Conservation (phyloP, 2,797 vertebrate species). For the Leontocebus nigricollis region DNA sequence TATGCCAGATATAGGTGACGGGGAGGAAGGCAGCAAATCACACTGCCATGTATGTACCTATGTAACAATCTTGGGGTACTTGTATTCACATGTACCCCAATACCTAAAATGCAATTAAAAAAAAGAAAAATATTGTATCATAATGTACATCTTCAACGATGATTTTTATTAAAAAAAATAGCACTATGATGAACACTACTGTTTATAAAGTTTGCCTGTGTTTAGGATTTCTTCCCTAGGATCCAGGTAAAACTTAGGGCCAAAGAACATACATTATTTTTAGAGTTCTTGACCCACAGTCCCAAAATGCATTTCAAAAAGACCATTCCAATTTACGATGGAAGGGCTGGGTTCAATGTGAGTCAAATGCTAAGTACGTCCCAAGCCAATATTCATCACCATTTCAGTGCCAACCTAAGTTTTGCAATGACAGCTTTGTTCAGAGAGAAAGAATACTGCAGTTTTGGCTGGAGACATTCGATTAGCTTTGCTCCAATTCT, state of each 20-base stretch:
- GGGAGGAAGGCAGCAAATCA: no score
- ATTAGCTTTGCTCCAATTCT: not conserved
- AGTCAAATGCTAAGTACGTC: slow-evolving; percentile 8
- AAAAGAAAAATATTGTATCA: no score
- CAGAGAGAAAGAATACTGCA: not conserved
- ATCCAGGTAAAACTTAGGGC: slow-evolving; percentile 4
- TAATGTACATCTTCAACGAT: no score
- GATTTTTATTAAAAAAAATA: not conserved
- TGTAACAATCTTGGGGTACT: no score
- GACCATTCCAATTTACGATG: not conserved
- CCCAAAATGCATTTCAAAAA: slow-evolving; percentile 2
- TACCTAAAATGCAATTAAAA: no score
- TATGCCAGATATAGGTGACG: no score
- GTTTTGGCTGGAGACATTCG: not conserved
- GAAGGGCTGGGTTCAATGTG: not conserved
- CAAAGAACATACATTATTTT: slow-evolving; percentile 16
- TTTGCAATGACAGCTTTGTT: not conserved
- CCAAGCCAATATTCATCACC: not conserved
- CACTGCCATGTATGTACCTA: no score
- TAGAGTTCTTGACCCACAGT: not conserved
- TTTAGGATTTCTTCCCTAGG: not conserved
- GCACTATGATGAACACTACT: not conserved
- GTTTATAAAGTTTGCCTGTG: not conserved
- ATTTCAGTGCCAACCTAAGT: not conserved
- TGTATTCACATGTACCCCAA: no score